These are phyloP conservation scores for Nanger granti DNA, from an alignment of 2,113 vertebrate genomes.

Conservation along the genomic window DNA sequence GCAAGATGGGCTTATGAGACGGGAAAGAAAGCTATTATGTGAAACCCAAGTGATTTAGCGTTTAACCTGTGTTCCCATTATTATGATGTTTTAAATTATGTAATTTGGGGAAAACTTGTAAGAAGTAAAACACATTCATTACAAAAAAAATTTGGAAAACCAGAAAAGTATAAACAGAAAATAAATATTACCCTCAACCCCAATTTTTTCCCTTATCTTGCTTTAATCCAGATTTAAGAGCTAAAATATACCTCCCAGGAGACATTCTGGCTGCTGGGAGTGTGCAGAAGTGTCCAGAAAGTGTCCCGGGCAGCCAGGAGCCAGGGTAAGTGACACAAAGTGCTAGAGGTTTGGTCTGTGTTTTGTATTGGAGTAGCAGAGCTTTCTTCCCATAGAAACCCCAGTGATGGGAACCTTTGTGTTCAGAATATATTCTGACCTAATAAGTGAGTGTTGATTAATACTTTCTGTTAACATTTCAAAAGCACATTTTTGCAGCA, in stretches of 20 bases:
- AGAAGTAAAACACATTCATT: background rate
- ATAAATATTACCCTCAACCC: background rate
- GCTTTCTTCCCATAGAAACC: background rate
- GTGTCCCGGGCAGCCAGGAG: background rate
- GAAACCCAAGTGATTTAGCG: background rate
- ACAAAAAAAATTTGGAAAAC: background rate
- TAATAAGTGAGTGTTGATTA: conserved; percentile 12
- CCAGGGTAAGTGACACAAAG: background rate
- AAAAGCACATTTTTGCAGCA: conserved; percentile 7
- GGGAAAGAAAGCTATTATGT: background rate
- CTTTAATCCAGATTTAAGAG: background rate
- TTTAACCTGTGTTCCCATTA: background rate
- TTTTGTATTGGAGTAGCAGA: background rate
- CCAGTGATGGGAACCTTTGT: background rate
- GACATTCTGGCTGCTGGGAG: background rate
- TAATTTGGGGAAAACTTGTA: background rate
- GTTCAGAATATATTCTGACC: conserved; percentile 30
- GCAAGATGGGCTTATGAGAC: background rate
- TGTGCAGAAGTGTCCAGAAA: background rate
- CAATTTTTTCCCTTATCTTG: background rate
- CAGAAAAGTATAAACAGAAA: background rate
- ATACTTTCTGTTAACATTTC: conserved; percentile 32
- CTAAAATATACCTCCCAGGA: background rate
- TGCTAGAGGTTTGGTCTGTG: background rate
- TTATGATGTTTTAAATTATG: background rate